These are phyloP conservation scores for Tinamus major DNA, from an alignment of 2,797 vertebrate genomes.

Conservation along the genomic window DNA sequence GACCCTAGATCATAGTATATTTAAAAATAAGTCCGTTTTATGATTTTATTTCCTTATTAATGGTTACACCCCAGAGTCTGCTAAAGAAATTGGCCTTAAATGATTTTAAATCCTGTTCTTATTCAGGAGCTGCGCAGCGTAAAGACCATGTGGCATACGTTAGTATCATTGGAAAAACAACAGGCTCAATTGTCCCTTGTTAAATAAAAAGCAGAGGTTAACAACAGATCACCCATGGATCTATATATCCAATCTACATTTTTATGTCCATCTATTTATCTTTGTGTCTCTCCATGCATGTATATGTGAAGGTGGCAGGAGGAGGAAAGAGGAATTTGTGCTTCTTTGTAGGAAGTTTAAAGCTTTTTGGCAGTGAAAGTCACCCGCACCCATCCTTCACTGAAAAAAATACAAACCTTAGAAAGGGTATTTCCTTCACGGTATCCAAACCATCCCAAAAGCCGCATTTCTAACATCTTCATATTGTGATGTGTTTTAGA, in stretches of 20 bases:
- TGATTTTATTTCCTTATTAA: neutral
- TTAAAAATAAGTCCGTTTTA: neutral
- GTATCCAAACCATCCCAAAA: neutral
- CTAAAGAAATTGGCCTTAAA: neutral
- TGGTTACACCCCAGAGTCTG: neutral
- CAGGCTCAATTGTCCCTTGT: neutral
- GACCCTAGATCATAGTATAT: neutral
- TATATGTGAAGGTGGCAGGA: neutral
- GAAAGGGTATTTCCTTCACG: neutral
- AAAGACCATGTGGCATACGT: neutral
- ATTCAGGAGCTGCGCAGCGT: neutral
- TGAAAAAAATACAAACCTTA: neutral
- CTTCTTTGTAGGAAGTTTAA: neutral
- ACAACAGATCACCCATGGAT: neutral
- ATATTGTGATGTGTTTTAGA: conserved; percentile 60
- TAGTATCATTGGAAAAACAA: neutral
- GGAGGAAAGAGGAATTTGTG: neutral
- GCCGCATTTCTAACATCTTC: conserved; percentile 43
- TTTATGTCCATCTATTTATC: conserved; percentile 45
- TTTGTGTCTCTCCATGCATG: conserved; percentile 2
- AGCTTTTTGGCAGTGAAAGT: neutral
- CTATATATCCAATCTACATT: conserved; percentile 44
- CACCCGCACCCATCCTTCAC: neutral
- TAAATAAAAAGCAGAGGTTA: neutral
- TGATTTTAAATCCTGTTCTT: neutral